Base-by-base conservation (phyloP, 2,888 invertebrate species). In the Dione juno region DNA sequence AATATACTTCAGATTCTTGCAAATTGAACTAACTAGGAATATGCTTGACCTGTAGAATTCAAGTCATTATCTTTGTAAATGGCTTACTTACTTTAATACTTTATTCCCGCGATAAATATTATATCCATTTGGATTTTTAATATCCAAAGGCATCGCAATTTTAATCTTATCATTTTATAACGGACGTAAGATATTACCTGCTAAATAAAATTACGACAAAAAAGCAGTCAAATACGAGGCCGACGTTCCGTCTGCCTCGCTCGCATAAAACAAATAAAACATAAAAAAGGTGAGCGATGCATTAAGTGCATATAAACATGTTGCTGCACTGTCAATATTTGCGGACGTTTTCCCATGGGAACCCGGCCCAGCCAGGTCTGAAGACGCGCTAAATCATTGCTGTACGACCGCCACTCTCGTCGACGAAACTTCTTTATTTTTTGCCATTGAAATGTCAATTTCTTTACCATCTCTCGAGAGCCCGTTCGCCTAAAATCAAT, bases 281-380 rank as follows among this genome's bases (percentile, higher is more conserved):
- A 86, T 88, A 90, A 91, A 91, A 80, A 91, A 90, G 89, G 87
- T 89, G 90, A 86, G 88, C 89, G 90, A 85, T 89, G 92, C 92
- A 92, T 93, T 92, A 93, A 93, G 92, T 89, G 92, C 90, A 88
- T 91, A 92, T 93, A 92, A 92, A 92, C 92, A 91, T 92, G 90
- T 91, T 88, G 87, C 86, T 85, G 87, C 86, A 88, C 90, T 92
- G 93, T 92, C 92, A 93, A 93, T 92, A 93, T 93, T 92, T 87
- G 91, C 90, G 79, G 85, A 83, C 85, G 86, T 82, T 89, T 92
- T 93, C 92, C 92, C 92, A 92, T 91, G 92, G 92, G 92, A 93
- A 93, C 90, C 81, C 78, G 82, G 78, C 82, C 69, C 79, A 69
- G 77, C 75, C 73, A 70, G 78, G 74, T 73, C 74, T 79, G 71